phyloP scores from a whole-genome alignment of 2,113 vertebrate species.

The Hyaena hyaena region DNA sequence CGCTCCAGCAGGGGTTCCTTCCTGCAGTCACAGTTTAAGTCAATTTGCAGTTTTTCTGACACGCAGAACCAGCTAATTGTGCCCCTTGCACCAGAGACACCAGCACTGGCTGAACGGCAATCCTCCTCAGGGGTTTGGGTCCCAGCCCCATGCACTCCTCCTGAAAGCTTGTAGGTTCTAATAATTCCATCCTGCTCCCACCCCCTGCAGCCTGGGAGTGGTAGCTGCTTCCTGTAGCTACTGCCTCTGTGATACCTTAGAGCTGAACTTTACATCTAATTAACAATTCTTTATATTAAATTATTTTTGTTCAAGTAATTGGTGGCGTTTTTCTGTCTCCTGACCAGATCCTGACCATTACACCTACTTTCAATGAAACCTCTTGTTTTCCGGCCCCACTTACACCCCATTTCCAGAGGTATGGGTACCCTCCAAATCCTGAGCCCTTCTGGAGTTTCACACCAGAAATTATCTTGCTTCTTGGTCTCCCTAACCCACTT shows the following conservation, averaged over 20 bases:
- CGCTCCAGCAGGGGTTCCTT: not conserved
- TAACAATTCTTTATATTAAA: slow-evolving; percentile 43
- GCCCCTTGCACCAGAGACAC: not conserved
- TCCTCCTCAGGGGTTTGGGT: not conserved
- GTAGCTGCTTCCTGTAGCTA: not conserved
- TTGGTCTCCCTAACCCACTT: not conserved
- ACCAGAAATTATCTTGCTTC: slow-evolving; percentile 31
- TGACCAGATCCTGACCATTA: not conserved
- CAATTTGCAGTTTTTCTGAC: not conserved
- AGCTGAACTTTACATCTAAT: not conserved
- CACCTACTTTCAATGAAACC: not conserved
- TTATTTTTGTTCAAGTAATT: slow-evolving; percentile 20
- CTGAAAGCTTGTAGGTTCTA: not conserved
- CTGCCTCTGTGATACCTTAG: not conserved
- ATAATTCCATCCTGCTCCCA: not conserved
- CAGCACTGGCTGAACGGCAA: too few relatives aligned
- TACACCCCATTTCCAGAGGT: not conserved
- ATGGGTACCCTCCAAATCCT: not conserved
- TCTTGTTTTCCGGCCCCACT: not conserved
- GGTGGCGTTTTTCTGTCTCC: slow-evolving; percentile 21
- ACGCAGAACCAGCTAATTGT: not conserved
- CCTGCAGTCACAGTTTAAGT: not conserved
- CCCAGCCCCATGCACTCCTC: not conserved
- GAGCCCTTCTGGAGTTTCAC: slow-evolving; percentile 34
- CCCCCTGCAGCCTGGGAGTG: not conserved